Base-by-base conservation (phyloP, 2,888 invertebrate species). In the Callyntrura guangdongensis region DNA sequence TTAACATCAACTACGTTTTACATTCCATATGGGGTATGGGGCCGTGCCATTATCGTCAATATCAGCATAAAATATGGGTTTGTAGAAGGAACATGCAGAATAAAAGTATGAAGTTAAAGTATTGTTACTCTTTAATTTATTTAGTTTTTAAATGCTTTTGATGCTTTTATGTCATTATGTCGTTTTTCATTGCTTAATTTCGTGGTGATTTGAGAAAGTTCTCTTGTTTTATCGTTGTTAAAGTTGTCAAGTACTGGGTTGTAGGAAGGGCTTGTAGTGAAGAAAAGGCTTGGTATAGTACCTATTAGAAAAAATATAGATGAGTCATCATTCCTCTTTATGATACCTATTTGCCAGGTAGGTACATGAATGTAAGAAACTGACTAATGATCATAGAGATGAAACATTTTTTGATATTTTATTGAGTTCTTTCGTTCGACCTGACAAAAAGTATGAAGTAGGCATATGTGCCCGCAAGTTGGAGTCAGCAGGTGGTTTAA, bases 271-370 rank as follows among this genome's bases (percentile, higher is more conserved):
- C 36, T 36, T 20, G 59, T 61, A 61, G 6, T 22, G 17, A 17
- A 17, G 17, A 59, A 17, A 47, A 47, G 6, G 17, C 59, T 59
- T 17, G 64, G 22, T 25, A 64, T 5, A 64, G 64, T 11, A 64
- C 25, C 11, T 1, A 64, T 61, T 61, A 1, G 27, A 25, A 67
- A 67, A 27, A 67, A 27, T 27, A 12, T 67, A 27, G 27, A 14
- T 67, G 67, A 67, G 27, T 67, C 67, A 67, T 61, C 61, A 36
- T 36, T 36, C 36, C 36, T 67, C 67, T 12, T 36, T 6, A 6
- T 36, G 6, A 36, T 4, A 36, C n/a, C n/a, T n/a, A n/a, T n/a
- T n/a, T n/a, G 53, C 8, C 8, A 12, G 1, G 11, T 53, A 53
- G 36, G 36, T 36, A 36, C 36, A 36, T 36, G 36, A 36, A 36